Conservation (phyloP, 2,113 vertebrate species). For the Erythrocercus mccallii region DNA sequence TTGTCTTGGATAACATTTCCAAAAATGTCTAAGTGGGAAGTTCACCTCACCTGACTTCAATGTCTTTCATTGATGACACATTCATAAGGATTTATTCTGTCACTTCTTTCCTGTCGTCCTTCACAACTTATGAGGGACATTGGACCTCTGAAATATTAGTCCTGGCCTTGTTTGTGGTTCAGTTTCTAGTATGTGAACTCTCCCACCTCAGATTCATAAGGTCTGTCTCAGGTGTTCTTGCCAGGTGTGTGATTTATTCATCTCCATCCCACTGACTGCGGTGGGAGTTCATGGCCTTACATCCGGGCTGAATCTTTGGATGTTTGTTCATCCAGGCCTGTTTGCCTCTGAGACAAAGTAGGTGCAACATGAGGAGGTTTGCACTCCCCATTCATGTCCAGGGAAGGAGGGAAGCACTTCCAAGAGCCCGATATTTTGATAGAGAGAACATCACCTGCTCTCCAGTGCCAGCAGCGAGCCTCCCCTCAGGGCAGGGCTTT, state of each 20-base stretch:
- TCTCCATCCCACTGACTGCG: neutral
- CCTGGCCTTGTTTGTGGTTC: neutral
- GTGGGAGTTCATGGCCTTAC: neutral
- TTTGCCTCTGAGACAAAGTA: neutral
- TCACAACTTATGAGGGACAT: neutral
- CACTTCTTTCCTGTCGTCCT: neutral
- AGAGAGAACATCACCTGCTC: neutral
- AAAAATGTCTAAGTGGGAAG: neutral
- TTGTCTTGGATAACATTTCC: neutral
- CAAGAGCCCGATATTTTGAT: neutral
- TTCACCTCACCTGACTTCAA: neutral
- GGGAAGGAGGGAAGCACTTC: neutral
- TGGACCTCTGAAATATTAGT: neutral
- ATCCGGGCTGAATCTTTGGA: neutral
- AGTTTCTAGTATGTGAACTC: neutral
- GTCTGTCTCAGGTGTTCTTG: neutral
- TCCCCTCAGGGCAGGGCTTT: neutral
- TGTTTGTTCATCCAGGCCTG: neutral
- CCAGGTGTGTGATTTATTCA: neutral
- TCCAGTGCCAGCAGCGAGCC: neutral
- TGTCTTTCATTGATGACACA: neutral
- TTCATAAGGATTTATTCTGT: neutral
- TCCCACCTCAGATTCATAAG: neutral
- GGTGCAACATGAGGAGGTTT: neutral
- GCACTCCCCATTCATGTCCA: too few species aligned